Evolutionary conservation across 2,113 vertebrate species (phyloP).

Genomic region (Clinocottus analis): DNA sequence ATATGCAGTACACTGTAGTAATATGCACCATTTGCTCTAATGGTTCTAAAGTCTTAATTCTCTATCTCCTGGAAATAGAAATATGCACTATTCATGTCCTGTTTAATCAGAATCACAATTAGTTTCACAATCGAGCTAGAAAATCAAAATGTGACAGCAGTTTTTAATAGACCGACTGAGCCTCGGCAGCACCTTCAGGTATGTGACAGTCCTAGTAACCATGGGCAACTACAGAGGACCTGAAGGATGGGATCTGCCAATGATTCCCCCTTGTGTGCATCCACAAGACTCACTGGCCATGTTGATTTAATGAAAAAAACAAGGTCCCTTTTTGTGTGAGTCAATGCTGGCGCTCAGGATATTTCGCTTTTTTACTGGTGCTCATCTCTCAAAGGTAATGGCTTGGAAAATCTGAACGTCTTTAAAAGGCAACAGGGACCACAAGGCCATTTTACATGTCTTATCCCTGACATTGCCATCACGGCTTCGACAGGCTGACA

Average conservation of each 20-base stretch:
- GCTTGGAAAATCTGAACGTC: constrained; percentile 81
- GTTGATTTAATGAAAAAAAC: constrained; percentile 78
- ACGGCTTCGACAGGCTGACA: constrained; percentile 55
- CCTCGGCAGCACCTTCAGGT: constrained; percentile 33
- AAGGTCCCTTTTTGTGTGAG: constrained; percentile 68
- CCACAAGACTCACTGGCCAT: constrained; percentile 57
- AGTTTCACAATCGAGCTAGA: constrained; percentile 21
- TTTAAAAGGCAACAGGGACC: constrained; percentile 80
- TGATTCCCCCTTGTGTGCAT: constrained; percentile 55
- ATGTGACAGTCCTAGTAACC: constrained; percentile 25
- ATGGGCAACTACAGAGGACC: constrained; percentile 51
- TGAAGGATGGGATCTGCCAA: constrained; percentile 66
- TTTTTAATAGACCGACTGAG: constrained; percentile 28
- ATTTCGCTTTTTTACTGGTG: constrained; percentile 67
- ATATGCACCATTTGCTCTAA: constrained; percentile 66
- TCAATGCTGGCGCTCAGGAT: constrained; percentile 66
- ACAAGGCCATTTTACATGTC: constrained; percentile 70
- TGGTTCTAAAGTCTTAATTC: constrained; percentile 58
- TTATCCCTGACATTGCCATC: constrained; percentile 57
- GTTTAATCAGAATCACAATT: constrained; percentile 44
- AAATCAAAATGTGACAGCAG: constrained; percentile 24
- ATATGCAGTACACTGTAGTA: constrained; percentile 42
- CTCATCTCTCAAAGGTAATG: constrained; percentile 82
- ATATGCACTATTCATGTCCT: constrained; percentile 54
- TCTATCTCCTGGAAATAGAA: constrained; percentile 58